Percentiles rank a stretch among this genome's conserved stretches.
These are phyloP conservation scores for Actinia tenebrosa DNA, from an alignment of 64 coral and sea anemone species.

Conservation along the genomic window DNA sequence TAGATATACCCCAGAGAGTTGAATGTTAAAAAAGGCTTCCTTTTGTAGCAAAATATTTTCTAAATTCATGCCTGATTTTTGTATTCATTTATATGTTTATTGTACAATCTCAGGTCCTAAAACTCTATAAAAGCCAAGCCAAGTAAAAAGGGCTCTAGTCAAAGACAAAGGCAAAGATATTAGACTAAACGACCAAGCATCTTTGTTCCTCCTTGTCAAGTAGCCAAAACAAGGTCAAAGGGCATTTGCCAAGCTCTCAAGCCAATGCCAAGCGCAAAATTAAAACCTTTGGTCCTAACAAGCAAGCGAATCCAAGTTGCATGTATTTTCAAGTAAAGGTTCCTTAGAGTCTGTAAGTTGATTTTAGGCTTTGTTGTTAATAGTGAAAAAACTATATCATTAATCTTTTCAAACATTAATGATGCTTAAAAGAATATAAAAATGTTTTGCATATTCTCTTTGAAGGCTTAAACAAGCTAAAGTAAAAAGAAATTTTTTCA, in stretches of 20 bases:
- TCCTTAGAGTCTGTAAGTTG: neutral
- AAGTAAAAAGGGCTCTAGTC: neutral
- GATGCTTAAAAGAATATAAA: neutral
- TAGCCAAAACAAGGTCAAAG: neutral
- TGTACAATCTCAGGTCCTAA: conserved; percentile 3
- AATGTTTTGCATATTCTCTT: neutral
- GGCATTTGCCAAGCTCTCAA: neutral
- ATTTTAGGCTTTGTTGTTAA: neutral
- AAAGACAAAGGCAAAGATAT: neutral
- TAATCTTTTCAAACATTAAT: neutral
- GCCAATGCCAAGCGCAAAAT: neutral
- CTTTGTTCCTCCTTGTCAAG: neutral
- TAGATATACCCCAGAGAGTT: no score
- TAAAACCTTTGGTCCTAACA: neutral
- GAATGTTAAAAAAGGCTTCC: no score
- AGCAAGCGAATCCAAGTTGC: neutral
- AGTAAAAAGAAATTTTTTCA: conserved; percentile 8
- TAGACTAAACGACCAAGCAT: neutral
- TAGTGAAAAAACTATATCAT: no score
- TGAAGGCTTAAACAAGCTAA: conserved; percentile 15
- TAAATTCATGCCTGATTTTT: neutral
- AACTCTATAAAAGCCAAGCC: neutral
- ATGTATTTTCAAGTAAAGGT: neutral
- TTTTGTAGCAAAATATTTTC: no score
- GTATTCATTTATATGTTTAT: neutral